A percentile compares a stretch with the other conserved stretches of the same genome.
Evolutionary conservation across 2,888 invertebrate species (phyloP).

Genomic region (Criorhina ranunculi): DNA sequence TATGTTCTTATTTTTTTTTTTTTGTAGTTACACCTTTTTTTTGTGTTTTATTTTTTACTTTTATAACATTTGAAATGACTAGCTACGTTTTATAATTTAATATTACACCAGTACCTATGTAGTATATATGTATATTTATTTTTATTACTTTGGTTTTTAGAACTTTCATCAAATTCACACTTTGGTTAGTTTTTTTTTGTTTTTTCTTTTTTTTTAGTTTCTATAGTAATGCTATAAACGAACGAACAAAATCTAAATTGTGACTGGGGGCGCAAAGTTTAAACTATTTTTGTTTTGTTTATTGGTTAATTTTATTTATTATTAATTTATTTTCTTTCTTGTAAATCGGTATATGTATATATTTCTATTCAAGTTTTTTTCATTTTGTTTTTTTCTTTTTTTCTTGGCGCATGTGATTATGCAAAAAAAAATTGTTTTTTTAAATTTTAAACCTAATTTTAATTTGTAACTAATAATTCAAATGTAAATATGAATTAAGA

Average conservation of each 20-base stretch:
- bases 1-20: conserved; percentile 62
- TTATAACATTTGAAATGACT: conserved; percentile 76
- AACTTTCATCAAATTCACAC: conserved; percentile 75
- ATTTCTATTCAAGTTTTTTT: conserved; percentile 37
- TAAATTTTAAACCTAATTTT: conserved; percentile 44
- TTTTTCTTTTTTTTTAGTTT: conserved; percentile 60
- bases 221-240: conserved; percentile 61
- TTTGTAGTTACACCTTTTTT: conserved; percentile 67
- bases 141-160: conserved; percentile 74
- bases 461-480: conserved; percentile 59
- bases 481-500: conserved; percentile 64
- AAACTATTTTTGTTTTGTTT: conserved; percentile 51
- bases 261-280: conserved; percentile 58
- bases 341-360: conserved; percentile 54
- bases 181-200: conserved; percentile 74
- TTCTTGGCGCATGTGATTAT: conserved; percentile 48
- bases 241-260: conserved; percentile 69
- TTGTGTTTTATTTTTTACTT: no score
- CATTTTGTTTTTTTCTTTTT: conserved; percentile 32
- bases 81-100: conserved; percentile 75
- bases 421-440: conserved; percentile 46
- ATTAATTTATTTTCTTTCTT: conserved; percentile 48
- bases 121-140: conserved; percentile 67
- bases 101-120: conserved; percentile 76
- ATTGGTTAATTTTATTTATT: conserved; percentile 37